Conservation (phyloP, 2,113 vertebrate species). For the Coregonus clupeaformis region DNA sequence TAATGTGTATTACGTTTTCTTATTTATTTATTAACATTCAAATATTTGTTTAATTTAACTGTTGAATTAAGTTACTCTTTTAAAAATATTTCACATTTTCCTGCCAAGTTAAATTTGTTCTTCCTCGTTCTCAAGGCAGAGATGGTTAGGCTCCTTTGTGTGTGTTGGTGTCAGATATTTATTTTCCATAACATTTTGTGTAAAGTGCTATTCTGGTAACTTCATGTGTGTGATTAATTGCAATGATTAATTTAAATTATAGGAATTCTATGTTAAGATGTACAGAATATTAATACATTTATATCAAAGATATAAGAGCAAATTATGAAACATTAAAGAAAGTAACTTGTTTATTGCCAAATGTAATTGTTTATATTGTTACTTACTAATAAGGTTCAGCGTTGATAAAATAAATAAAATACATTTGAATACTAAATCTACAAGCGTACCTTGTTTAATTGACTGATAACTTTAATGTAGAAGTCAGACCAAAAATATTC, state of each 20-base stretch:
- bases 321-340: constrained; percentile 37
- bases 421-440: neutral
- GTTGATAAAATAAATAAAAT: neutral
- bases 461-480: neutral
- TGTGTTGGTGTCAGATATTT: constrained; percentile 9
- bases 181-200: constrained; percentile 35
- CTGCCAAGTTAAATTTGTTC: neutral
- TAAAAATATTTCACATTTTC: neutral
- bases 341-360: constrained; percentile 24
- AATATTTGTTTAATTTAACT: constrained; percentile 27
- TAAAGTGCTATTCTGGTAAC: constrained; percentile 23
- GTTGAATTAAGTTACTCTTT: neutral
- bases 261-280: neutral
- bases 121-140: neutral
- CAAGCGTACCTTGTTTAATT: neutral
- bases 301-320: neutral
- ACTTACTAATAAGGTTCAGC: neutral
- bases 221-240: neutral
- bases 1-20: neutral
- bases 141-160: constrained; percentile 23
- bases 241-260: neutral
- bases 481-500: neutral
- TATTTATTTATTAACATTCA: constrained; percentile 28
- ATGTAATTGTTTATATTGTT: neutral
- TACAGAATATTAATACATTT: neutral